Base-by-base conservation (phyloP, 1,140 invertebrate species). In the Chironomus tepperi region DNA sequence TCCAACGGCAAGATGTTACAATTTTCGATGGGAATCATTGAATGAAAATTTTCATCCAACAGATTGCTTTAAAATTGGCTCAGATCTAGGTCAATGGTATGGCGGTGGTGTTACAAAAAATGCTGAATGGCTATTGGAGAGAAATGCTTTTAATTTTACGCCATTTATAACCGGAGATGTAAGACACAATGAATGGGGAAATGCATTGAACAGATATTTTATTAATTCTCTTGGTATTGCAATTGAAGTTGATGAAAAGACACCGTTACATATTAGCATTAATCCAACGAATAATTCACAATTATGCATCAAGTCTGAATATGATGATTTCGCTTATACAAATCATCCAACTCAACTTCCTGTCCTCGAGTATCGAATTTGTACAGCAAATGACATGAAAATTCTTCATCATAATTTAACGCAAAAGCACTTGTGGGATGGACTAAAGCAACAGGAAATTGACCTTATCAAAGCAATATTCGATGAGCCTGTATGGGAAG, bases 401-500 rank as follows among this genome's bases (percentile, higher is more conserved):
- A 86, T 85, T 16, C 80, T 95, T 1, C 93, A 94, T 78, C 86
- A 86, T 75, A 82, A 85, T 75, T 85, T 91, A 79, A 87, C 88
- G 0, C 88, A 92, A 77, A 90, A 92, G 74, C 88, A 88, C 7
- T 82, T 93, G 2, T 94, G 91, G 92, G 91, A 93, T 77, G 92
- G 92, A 0, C 78, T 93, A 0, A 93, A 91, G 77, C 87, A 90
- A 34, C 88, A 88, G 70, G 92, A 94, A 75, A 85, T 89, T 15
- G 85, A 88, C 21, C 87, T 89, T 0, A 86, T 94, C 72, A 88
- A 93, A 76, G 89, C 91, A 12, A 78, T 94, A 16, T 83, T 94
- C 7, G 89, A 89, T 2, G 91, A 94, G 79, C 93, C 93, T 0
- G 88, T 95, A 0, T 95, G 92, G 92, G 89, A 93, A 80, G 91